These are phyloP conservation scores for Amblyornis subalaris DNA, from an alignment of 2,113 vertebrate genomes.

Conservation along the genomic window DNA sequence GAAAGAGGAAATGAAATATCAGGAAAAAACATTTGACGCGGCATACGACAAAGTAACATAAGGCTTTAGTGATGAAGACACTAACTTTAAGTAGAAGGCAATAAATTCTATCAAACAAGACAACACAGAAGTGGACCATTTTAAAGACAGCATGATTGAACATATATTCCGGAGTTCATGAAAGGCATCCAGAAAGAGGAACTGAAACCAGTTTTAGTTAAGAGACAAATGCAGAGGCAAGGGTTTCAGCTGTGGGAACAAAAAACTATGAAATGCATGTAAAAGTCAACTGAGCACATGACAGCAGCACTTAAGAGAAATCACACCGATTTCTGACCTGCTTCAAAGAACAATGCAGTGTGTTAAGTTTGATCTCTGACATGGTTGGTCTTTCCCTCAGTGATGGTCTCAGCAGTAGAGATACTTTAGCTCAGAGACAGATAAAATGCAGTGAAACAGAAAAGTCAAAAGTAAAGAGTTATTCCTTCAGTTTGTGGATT, in stretches of 20 bases:
- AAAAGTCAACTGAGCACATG: background rate
- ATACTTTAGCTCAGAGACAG: background rate
- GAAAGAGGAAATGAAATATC: background rate
- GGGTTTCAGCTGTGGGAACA: background rate
- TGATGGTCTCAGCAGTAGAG: background rate
- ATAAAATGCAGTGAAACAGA: background rate
- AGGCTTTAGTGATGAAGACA: background rate
- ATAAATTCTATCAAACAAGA: background rate
- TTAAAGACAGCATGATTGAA: background rate
- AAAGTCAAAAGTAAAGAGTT: background rate
- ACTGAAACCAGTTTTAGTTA: background rate
- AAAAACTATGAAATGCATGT: background rate
- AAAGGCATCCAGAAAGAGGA: background rate
- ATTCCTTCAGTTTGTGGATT: background rate
- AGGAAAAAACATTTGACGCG: background rate
- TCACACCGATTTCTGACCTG: background rate
- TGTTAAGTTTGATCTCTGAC: constrained; percentile 21
- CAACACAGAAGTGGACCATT: background rate
- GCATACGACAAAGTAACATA: background rate
- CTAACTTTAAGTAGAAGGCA: background rate
- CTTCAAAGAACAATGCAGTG: background rate
- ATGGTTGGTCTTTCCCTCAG: background rate
- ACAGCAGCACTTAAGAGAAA: background rate
- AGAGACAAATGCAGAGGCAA: background rate
- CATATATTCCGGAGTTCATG: background rate